Percentiles rank a stretch among this genome's conserved stretches.
Evolutionary conservation across 2,888 invertebrate genomes (phyloP).

Genomic region (Antheraea yamamai): DNA sequence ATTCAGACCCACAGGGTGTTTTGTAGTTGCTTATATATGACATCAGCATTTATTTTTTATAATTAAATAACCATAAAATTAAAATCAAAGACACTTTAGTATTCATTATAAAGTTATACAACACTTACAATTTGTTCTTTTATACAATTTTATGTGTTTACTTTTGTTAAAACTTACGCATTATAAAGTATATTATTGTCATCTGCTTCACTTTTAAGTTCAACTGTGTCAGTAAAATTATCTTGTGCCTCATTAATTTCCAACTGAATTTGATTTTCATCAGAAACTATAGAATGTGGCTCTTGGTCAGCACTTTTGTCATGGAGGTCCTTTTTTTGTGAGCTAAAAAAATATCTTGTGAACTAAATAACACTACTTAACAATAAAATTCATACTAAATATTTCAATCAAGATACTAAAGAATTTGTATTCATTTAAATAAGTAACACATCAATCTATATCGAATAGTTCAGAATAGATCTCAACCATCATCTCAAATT

Average conservation of each 20-base stretch:
- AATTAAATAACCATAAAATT: too few species aligned
- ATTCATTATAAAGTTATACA: too few species aligned
- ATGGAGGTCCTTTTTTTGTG: neutral
- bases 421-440: neutral
- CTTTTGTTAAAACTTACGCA: slow-evolving; percentile 24
- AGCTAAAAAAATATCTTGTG: slow-evolving; percentile 3
- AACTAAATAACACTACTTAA: neutral
- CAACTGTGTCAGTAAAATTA: neutral
- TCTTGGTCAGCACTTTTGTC: neutral
- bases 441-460: neutral
- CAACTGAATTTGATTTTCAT: neutral
- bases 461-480: neutral
- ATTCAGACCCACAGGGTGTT: too few species aligned
- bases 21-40: too few species aligned
- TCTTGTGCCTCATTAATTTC: neutral
- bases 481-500: slow-evolving; percentile 15
- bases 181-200: neutral
- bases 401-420: neutral
- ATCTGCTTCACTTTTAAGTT: slow-evolving; percentile 1
- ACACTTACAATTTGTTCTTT: neutral
- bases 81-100: too few species aligned
- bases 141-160: neutral
- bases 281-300: neutral
- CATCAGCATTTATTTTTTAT: too few species aligned
- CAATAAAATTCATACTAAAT: neutral